Percentiles rank a stretch among this genome's conserved stretches.
These are phyloP conservation scores for Teleiodes luculella DNA, from an alignment of 2,888 invertebrate genomes.

Conservation along the genomic window DNA sequence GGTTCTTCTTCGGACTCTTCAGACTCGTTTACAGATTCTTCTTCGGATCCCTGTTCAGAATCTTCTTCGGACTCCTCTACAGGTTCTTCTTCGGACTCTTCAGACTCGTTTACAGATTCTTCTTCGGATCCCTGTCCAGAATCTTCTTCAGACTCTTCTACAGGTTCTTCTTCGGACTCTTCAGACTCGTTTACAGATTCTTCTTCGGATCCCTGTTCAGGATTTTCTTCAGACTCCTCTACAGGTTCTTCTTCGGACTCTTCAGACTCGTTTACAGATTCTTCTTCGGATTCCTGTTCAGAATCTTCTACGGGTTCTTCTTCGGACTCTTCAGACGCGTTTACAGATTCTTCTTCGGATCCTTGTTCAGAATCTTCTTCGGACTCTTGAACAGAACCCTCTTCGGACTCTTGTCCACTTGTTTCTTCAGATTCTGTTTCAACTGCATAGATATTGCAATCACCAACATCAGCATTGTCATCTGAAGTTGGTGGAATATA, in stretches of 20 bases:
- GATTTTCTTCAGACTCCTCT: not conserved
- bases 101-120: not conserved
- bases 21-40: no score
- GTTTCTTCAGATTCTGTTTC: slow-evolving; percentile 3
- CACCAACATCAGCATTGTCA: slow-evolving; percentile 30
- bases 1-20: no score
- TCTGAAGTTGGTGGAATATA: slow-evolving; percentile 35
- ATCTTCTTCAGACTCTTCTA: no score
- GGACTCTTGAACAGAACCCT: not conserved
- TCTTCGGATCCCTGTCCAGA: no score
- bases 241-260: no score
- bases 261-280: no score
- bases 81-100: not conserved
- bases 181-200: not conserved
- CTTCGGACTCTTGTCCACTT: not conserved
- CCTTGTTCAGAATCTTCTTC: not conserved
- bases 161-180: no score
- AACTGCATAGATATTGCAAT: slow-evolving; percentile 39
- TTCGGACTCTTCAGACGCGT: no score
- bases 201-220: no score
- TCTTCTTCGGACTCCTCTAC: not conserved
- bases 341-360: not conserved
- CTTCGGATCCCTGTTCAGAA: not conserved
- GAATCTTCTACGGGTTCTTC: no score
- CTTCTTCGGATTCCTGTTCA: no score